Evolutionary conservation across 2,113 vertebrate genomes (phyloP), one percentile per base, ranked within the genome.

Genomic region (Alosa alosa): DNA sequence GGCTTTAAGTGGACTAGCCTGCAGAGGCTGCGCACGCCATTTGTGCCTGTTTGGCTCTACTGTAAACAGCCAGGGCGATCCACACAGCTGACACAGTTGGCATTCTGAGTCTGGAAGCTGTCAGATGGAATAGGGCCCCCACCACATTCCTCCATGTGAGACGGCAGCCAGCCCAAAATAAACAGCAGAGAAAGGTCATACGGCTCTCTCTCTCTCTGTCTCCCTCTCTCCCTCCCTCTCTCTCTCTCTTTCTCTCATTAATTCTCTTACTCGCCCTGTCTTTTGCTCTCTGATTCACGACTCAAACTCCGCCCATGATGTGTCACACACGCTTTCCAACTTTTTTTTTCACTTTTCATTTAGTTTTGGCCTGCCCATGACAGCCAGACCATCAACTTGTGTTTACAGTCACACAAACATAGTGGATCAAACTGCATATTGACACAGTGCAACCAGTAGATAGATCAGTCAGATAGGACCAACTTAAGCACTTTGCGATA

Each of bases 51-150:
- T 88, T 88, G 82, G 82, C 36, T 57, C 44, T 68, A 83, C 81
- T 84, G 47, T 25, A 81, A 39, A 83, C 78, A 83, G 86, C 11
- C 31, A 36, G 9, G 15, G 72, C 15, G 31, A 39, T 78, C 72
- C 36, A 78, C 72, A 17, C 72, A 78, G 72, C 72, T 78, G 72
- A 78, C 72, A 89, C 88, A 92, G 90, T 87, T 91, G 94, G 92
- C 91, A 94, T 94, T 92, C 92, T 90, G 87, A 90, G 88, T 89
- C 90, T 90, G 92, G 92, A 92, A 93, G 92, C 89, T 91, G 90
- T 90, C 93, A 90, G 91, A 92, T 93, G 93, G 92, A 94, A 94
- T 92, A 95, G 94, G 95, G 93, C 92, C 93, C 93, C 94, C 94
- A 91, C 94, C 93, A 90, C 93, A 95, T 96, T 95, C 95, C 92